Conservation (phyloP, 1,140 invertebrate genomes). For the Antheraea mylitta region DNA sequence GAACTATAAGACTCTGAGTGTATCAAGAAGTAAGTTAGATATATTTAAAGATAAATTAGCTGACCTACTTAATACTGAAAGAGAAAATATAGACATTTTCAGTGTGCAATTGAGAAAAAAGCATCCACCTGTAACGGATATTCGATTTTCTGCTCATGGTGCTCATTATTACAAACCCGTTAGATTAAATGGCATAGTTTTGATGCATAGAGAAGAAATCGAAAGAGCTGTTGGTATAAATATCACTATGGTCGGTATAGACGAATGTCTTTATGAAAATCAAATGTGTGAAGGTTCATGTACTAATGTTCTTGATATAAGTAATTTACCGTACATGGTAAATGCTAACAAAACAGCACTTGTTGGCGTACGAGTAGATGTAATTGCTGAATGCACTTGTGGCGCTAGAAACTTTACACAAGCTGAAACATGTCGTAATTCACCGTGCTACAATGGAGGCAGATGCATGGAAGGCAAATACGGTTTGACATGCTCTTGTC, state of each 20-base stretch:
- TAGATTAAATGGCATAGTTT: constrained; percentile 94
- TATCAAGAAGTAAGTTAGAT: constrained; percentile 92
- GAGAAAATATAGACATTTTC: constrained; percentile 96
- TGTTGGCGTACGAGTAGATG: constrained; percentile 94
- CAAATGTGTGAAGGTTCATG: constrained; percentile 97
- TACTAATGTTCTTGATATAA: constrained; percentile 94
- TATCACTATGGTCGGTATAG: constrained; percentile 98
- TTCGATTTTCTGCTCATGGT: constrained; percentile 96
- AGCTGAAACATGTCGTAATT: constrained; percentile 92
- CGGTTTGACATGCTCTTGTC: constrained; percentile 93
- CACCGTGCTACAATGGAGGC: constrained; percentile 96
- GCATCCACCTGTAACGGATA: constrained; percentile 93
- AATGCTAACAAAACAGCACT: constrained; percentile 98
- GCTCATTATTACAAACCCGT: constrained; percentile 97
- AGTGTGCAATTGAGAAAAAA: constrained; percentile 93
- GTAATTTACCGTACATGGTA: constrained; percentile 94
- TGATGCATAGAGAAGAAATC: constrained; percentile 97
- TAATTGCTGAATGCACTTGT: constrained; percentile 94
- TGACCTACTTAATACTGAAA: constrained; percentile 89
- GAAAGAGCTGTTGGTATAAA: constrained; percentile 95
- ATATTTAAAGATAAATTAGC: constrained; percentile 92
- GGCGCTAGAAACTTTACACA: constrained; percentile 94
- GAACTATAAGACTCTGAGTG: constrained; percentile 92
- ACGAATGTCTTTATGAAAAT: constrained; percentile 97
- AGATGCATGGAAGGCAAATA: constrained; percentile 93